These are phyloP conservation scores for Erpobdella octoculata DNA, from an alignment of 2,888 invertebrate species.

Conservation along the genomic window DNA sequence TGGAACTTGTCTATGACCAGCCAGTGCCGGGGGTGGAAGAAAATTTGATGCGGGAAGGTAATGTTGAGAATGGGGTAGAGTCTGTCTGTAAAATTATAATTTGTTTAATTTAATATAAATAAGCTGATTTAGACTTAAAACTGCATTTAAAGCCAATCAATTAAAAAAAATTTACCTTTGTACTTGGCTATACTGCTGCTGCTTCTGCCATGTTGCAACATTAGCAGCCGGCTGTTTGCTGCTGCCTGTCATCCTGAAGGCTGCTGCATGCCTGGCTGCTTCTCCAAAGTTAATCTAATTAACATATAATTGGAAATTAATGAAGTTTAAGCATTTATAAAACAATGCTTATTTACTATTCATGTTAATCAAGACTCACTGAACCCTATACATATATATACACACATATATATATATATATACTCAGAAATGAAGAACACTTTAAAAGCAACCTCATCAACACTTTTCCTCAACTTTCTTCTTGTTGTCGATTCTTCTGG, in stretches of 20 bases:
- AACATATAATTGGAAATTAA: not conserved
- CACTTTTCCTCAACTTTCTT: slow-evolving; percentile 15
- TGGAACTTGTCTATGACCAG: too few species aligned
- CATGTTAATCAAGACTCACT: too few species aligned
- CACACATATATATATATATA: not conserved
- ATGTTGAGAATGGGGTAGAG: too few species aligned
- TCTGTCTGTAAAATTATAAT: too few species aligned
- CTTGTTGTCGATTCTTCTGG: not conserved
- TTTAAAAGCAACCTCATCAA: slow-evolving; percentile 6
- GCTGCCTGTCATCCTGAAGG: not conserved
- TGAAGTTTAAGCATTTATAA: too few species aligned
- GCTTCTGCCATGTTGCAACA: not conserved
- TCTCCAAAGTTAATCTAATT: slow-evolving; percentile 25
- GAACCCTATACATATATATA: too few species aligned
- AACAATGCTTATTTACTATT: too few species aligned
- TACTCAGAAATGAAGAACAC: not conserved
- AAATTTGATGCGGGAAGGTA: too few species aligned
- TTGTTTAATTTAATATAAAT: too few species aligned
- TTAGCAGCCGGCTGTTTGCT: not conserved
- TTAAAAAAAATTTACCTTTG: not conserved
- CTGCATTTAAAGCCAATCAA: too few species aligned
- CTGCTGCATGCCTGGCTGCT: slow-evolving; percentile 25
- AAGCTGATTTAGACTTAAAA: too few species aligned
- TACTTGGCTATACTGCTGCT: not conserved
- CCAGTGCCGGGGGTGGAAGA: too few species aligned